Percentiles rank a stretch among this genome's conserved stretches.
Evolutionary conservation across 2,888 invertebrate genomes (phyloP).

Genomic region (Nephrotoma guestfalica): DNA sequence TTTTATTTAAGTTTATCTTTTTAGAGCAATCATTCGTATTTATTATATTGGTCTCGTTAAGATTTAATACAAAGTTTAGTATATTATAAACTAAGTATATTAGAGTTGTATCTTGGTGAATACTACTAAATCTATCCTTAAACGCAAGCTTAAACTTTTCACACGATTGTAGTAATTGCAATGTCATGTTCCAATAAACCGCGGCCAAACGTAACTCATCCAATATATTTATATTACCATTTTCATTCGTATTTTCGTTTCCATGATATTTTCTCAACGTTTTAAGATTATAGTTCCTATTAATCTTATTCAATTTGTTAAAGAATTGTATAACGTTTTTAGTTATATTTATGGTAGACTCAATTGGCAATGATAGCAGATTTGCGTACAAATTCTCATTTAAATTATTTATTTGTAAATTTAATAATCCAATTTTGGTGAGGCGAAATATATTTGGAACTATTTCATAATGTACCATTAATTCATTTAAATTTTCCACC

Average conservation of each 20-base stretch:
- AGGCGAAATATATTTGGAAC: constrained; percentile 21
- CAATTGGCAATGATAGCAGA: constrained; percentile 25
- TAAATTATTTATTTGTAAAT: constrained; percentile 15
- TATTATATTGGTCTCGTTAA: background rate
- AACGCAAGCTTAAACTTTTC: constrained; percentile 26
- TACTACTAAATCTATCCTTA: constrained; percentile 20
- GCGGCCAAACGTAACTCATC: constrained; percentile 16
- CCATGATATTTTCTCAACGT: background rate
- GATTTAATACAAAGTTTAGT: constrained; percentile 23
- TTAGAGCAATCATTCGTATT: background rate
- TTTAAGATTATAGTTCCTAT: background rate
- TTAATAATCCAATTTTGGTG: constrained; percentile 23
- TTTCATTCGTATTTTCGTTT: background rate
- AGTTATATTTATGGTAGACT: constrained; percentile 10
- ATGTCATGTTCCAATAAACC: constrained; percentile 28
- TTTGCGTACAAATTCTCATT: constrained; percentile 21
- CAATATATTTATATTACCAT: background rate
- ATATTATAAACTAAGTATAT: constrained; percentile 15
- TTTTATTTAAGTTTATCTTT: background rate
- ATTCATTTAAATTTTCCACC: constrained; percentile 25
- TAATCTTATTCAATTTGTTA: background rate
- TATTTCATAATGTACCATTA: constrained; percentile 19
- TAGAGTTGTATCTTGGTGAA: constrained; percentile 8
- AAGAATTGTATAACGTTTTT: constrained; percentile 9
- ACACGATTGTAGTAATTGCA: constrained; percentile 25